These are phyloP conservation scores for Vesta saturnalis DNA, from an alignment of 2,888 invertebrate species.

Conservation along the genomic window DNA sequence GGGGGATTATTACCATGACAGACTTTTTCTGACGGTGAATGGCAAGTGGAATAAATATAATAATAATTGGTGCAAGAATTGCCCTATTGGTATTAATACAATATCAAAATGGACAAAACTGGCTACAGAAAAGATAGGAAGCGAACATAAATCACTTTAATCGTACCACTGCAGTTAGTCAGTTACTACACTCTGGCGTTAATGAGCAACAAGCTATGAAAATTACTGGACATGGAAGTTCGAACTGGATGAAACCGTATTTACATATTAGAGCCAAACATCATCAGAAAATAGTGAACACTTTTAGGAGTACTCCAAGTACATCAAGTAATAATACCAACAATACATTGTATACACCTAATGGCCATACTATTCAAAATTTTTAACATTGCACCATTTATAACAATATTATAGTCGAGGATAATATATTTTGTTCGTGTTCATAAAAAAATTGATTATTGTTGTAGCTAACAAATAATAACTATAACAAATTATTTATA, in stretches of 20 bases:
- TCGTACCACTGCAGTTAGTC: no score
- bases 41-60: no score
- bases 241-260: not conserved
- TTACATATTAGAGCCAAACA: not conserved
- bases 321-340: no score
- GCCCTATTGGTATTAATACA: no score
- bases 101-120: not conserved
- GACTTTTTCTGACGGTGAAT: no score
- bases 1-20: not conserved
- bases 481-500: no score
- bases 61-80: no score
- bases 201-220: no score
- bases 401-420: not conserved
- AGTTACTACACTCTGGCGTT: no score
- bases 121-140: not conserved
- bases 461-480: not conserved
- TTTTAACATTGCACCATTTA: not conserved
- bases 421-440: not conserved
- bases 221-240: no score
- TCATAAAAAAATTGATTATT: not conserved
- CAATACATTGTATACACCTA: not conserved
- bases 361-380: not conserved
- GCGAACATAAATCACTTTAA: not conserved
- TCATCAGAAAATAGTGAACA: no score
- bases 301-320: no score